Conservation (phyloP, 2,797 vertebrate genomes). For the Coracias cyanogaster region DNA sequence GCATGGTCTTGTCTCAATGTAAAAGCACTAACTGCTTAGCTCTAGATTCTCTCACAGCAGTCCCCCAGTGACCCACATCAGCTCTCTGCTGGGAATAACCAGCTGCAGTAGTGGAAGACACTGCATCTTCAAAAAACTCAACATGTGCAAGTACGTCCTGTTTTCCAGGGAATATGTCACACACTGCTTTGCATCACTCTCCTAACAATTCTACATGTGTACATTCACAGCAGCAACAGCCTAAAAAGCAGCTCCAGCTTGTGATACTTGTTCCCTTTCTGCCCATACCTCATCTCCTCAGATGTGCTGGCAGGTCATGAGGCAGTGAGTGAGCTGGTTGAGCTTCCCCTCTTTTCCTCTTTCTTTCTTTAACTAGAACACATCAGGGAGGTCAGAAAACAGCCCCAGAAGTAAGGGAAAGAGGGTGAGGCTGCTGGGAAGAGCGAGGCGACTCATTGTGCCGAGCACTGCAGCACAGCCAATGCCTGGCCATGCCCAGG, state of each 20-base stretch:
- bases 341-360: not conserved
- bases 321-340: not conserved
- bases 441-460: not conserved
- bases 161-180: not conserved
- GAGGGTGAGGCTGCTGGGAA: fast-evolving
- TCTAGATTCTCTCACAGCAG: not conserved
- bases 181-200: not conserved
- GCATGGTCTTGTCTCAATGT: fast-evolving
- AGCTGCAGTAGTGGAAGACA: not conserved
- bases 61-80: not conserved
- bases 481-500: fast-evolving
- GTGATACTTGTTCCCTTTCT: not conserved
- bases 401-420: not conserved
- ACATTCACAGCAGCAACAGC: not conserved
- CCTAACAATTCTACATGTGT: fast-evolving
- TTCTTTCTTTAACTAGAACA: not conserved
- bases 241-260: not conserved
- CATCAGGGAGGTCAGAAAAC: not conserved
- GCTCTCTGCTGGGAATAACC: not conserved
- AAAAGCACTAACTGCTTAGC: not conserved
- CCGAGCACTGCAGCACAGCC: fast-evolving
- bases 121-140: fast-evolving
- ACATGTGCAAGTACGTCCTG: fast-evolving
- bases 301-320: not conserved
- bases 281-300: not conserved